Evolutionary conservation across 2,888 invertebrate genomes (phyloP).

Genomic region (Cantharis nigra): DNA sequence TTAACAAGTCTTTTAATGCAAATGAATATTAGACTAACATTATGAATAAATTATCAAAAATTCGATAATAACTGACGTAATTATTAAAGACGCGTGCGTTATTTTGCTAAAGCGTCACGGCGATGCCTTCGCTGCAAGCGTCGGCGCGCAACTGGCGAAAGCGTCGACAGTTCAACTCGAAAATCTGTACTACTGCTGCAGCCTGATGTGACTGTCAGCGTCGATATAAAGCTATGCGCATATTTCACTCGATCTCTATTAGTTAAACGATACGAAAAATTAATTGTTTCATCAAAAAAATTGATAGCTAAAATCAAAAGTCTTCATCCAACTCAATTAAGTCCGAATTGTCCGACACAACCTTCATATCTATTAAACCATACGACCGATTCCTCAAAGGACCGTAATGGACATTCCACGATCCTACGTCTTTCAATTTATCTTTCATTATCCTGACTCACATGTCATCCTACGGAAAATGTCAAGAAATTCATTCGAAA

Average conservation of each 20-base stretch:
- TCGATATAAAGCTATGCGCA: constrained; percentile 35
- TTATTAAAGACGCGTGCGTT: constrained; percentile 20
- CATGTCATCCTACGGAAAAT: not conserved
- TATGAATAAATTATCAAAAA: constrained; percentile 24
- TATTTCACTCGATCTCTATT: constrained; percentile 5
- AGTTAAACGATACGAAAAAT: not conserved
- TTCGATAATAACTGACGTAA: constrained; percentile 22
- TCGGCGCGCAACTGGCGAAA: constrained; percentile 42
- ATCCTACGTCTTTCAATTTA: not conserved
- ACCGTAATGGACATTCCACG: not conserved
- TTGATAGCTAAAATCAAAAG: not conserved
- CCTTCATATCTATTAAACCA: not conserved
- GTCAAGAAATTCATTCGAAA: not conserved
- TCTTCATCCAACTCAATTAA: not conserved
- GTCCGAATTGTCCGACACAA: not conserved
- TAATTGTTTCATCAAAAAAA: not conserved
- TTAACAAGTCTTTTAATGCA: constrained; percentile 13
- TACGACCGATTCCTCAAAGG: not conserved
- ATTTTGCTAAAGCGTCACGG: constrained; percentile 35
- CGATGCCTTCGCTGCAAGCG: constrained; percentile 39
- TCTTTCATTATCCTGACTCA: not conserved
- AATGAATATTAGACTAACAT: constrained; percentile 21
- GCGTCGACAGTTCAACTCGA: constrained; percentile 28
- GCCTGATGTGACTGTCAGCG: constrained; percentile 16
- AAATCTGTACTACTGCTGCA: constrained; percentile 26